Conservation (phyloP, 2,888 invertebrate species). For the Helleia helle region DNA sequence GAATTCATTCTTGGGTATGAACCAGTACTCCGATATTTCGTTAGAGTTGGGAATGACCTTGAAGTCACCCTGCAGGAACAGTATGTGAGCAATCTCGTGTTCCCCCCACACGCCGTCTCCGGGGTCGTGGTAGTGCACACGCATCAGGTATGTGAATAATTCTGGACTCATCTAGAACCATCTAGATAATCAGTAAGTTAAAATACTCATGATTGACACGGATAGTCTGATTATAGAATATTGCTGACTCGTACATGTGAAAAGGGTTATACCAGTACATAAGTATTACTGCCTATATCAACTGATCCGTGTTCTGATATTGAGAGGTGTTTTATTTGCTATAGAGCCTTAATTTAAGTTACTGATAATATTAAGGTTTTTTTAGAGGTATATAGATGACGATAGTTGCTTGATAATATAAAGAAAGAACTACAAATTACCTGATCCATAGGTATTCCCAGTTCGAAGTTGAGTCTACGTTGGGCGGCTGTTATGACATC, state of each 20-base stretch:
- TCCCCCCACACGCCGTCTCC: slow-evolving; percentile 93
- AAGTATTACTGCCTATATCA: too few species aligned
- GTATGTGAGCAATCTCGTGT: slow-evolving; percentile 97
- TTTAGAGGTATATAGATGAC: too few species aligned
- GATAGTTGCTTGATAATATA: too few species aligned
- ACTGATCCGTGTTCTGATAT: too few species aligned
- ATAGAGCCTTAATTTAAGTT: too few species aligned
- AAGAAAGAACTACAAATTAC: too few species aligned
- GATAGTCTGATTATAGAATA: too few species aligned
- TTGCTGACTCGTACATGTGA: too few species aligned
- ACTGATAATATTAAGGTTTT: too few species aligned
- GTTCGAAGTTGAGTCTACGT: slow-evolving; percentile 88
- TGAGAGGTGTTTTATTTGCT: too few species aligned
- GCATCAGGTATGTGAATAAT: slow-evolving; percentile 86
- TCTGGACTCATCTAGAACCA: slow-evolving; percentile 71
- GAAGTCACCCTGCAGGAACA: slow-evolving; percentile 88
- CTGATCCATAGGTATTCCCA: slow-evolving; percentile 86
- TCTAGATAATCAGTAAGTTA: neutral
- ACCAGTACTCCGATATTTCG: slow-evolving; percentile 90
- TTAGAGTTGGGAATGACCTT: slow-evolving; percentile 87
- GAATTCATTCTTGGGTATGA: slow-evolving; percentile 79
- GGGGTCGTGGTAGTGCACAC: slow-evolving; percentile 89
- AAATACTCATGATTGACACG: too few species aligned
- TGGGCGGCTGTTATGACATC: slow-evolving; percentile 89
- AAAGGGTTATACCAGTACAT: too few species aligned